Evolutionary conservation across 2,797 vertebrate genomes (phyloP).

Genomic region (Dallia pectoralis): DNA sequence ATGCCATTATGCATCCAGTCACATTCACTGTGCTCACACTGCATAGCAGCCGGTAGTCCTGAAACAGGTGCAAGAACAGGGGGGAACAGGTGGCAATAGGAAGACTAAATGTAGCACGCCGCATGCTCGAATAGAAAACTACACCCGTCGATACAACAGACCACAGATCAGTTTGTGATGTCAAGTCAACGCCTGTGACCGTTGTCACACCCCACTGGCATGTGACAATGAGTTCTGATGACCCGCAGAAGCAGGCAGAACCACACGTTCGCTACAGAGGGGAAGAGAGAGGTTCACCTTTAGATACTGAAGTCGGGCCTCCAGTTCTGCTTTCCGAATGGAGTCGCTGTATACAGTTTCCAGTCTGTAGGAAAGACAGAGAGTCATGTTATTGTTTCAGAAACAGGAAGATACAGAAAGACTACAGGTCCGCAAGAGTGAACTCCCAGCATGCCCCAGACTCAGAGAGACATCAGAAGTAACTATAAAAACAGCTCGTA

Average conservation of each 20-base stretch:
- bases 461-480: background rate
- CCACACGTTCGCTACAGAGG: background rate
- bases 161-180: background rate
- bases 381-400: constrained; percentile 28
- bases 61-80: constrained; percentile 60
- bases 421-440: background rate
- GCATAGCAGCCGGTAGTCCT: constrained; percentile 21
- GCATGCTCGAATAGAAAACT: too few relatives aligned
- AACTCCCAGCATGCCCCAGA: background rate
- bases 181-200: background rate
- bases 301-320: constrained; percentile 91
- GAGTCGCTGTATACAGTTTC: constrained; percentile 89
- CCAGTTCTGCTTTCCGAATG: constrained; percentile 89
- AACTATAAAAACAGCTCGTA: constrained; percentile 48
- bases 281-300: constrained; percentile 76
- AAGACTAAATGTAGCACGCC: constrained; percentile 40
- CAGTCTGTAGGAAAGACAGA: constrained; percentile 69
- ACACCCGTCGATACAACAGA: background rate
- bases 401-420: constrained; percentile 54
- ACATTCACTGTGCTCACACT: constrained; percentile 5
- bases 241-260: background rate
- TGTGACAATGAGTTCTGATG: constrained; percentile 5
- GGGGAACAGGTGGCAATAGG: constrained; percentile 18
- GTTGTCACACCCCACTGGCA: constrained; percentile 8
- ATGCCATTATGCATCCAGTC: constrained; percentile 43